Conservation (phyloP, 2,797 vertebrate genomes). For the Anniella stebbinsi region DNA sequence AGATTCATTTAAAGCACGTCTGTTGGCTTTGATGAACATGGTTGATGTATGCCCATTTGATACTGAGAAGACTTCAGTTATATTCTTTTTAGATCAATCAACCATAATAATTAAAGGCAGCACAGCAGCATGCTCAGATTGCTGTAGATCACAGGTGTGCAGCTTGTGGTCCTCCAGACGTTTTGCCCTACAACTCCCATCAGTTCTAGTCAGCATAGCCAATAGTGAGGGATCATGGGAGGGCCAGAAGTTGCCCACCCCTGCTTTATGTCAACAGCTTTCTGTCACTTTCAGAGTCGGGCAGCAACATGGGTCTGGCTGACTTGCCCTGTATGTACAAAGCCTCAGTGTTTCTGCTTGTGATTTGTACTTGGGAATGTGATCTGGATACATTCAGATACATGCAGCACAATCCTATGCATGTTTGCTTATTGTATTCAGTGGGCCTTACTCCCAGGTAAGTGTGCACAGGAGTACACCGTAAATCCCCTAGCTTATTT, state of each 20-base stretch:
- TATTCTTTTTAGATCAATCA: background rate
- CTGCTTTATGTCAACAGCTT: conserved; percentile 7
- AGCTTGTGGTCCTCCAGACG: background rate
- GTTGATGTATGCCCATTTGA: background rate
- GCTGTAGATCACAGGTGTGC: too few species aligned
- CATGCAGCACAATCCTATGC: background rate
- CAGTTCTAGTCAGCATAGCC: too few species aligned
- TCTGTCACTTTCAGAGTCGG: background rate
- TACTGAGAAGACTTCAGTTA: background rate
- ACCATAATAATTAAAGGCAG: background rate
- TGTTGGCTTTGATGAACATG: background rate
- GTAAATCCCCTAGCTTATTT: background rate
- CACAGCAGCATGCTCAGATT: background rate
- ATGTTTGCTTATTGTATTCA: background rate
- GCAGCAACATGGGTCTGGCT: background rate
- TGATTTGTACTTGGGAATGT: background rate
- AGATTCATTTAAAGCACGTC: background rate
- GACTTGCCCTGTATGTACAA: background rate
- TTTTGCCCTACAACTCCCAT: background rate
- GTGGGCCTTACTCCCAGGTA: background rate
- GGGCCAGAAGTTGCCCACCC: too few species aligned
- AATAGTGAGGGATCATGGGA: too few species aligned
- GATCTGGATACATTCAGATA: background rate
- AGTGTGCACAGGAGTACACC: background rate
- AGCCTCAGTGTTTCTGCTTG: conserved; percentile 1